A percentile compares a stretch with the other conserved stretches of the same genome.
These are phyloP conservation scores for Pontoporia blainvillei DNA, from an alignment of 2,113 vertebrate species.

Conservation along the genomic window DNA sequence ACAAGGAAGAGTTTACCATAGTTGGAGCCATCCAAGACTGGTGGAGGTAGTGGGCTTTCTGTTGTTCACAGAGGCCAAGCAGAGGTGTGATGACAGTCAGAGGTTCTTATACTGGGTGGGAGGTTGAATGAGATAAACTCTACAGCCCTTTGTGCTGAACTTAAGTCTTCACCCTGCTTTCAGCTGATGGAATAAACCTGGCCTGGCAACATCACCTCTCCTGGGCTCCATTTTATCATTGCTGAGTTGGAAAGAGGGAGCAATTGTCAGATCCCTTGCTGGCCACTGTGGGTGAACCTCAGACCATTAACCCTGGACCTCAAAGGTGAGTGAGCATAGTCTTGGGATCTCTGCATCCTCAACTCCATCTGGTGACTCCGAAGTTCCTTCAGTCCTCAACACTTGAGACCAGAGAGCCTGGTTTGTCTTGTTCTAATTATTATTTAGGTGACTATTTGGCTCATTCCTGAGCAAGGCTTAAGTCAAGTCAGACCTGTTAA, in stretches of 20 bases:
- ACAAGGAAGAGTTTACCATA: neutral
- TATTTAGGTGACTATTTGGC: constrained; percentile 56
- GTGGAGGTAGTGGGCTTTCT: neutral
- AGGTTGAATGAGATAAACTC: neutral
- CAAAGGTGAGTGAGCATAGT: neutral
- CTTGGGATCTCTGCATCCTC: neutral
- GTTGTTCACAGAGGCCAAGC: neutral
- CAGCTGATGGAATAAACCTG: neutral
- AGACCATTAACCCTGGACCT: neutral
- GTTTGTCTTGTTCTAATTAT: constrained; percentile 59
- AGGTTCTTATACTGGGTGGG: neutral
- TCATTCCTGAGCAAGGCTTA: constrained; percentile 30
- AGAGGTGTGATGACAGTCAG: neutral
- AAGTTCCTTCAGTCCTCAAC: neutral
- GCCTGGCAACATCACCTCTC: neutral
- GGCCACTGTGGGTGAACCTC: neutral
- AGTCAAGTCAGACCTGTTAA: constrained; percentile 62
- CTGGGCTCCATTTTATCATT: neutral
- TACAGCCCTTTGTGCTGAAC: neutral
- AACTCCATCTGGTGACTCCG: neutral
- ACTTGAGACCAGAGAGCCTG: neutral
- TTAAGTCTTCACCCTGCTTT: neutral
- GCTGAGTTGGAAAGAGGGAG: neutral
- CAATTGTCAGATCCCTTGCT: neutral
- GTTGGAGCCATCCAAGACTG: neutral